Percentiles rank a stretch among this genome's conserved stretches.
These are phyloP conservation scores for Tragelaphus imberbis DNA, from an alignment of 2,113 vertebrate genomes.

Conservation along the genomic window DNA sequence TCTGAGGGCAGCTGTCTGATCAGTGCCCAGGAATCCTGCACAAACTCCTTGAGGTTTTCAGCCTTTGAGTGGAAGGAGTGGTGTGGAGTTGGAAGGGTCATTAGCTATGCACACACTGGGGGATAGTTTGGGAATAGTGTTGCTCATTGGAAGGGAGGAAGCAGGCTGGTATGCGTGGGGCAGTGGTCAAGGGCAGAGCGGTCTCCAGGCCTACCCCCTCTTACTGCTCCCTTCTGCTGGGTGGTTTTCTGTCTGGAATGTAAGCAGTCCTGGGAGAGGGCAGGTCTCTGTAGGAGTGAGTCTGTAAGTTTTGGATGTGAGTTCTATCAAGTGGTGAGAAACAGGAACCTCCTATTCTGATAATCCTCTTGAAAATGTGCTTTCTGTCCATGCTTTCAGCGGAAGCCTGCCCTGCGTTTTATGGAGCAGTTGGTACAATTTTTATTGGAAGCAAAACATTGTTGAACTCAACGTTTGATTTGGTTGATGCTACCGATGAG, in stretches of 20 bases:
- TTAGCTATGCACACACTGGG: no score
- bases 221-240: background rate
- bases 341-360: no score
- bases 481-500: background rate
- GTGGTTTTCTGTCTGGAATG: background rate
- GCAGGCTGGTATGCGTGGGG: background rate
- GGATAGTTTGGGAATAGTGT: background rate
- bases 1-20: background rate
- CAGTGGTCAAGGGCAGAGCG: background rate
- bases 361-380: background rate
- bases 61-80: background rate
- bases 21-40: background rate
- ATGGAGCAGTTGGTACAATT: fast-evolving
- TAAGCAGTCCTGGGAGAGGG: background rate
- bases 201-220: background rate
- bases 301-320: background rate
- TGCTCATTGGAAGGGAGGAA: background rate
- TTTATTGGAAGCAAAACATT: fast-evolving
- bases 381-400: background rate
- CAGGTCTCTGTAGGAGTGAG: background rate
- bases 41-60: background rate
- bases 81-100: background rate
- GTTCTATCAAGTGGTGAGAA: background rate
- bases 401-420: background rate
- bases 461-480: fast-evolving